Base-by-base conservation (phyloP, 2,797 vertebrate genomes). In the Hyperoplus immaculatus region DNA sequence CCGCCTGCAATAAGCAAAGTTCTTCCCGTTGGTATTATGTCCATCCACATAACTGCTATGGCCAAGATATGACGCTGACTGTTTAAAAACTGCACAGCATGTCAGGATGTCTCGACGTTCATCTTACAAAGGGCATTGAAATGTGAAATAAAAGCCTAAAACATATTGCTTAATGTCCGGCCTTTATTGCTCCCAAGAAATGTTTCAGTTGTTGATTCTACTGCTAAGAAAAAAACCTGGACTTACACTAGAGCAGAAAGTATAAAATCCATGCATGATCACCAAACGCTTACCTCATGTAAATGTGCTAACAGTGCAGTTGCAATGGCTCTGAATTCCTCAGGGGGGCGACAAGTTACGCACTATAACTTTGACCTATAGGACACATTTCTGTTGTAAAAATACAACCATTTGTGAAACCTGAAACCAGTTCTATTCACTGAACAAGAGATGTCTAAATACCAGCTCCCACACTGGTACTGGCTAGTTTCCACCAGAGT, bases 71-170 rank as follows among this genome's bases (percentile, higher is more conserved):
- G 66, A 79, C 75, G 0, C 2, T 18, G 86, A 92, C 89, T 84
- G 87, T 88, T 90, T 64, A 72, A 57, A 72, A 57, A 18, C 72
- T 61, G 67, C 60, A 71, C 71, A 73, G 75, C 75, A 77, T 81
- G 58, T 69, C 61, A 76, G 60, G 66, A 76, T 72, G 53, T 87
- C 71, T 6, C 11, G 60, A 68, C 64, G 41, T 88, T 81, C 65
- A 75, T 78, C 58, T 77, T 47, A 58, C 53, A 76, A 29, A 83
- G 59, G 79, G 87, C 85, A 80, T 77, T 80, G 54, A 89, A 84
- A 87, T 89, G 83, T 90, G 78, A 89, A 94, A 89, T 92, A 92
- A 91, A 91, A 70, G 39, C 74, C 21, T 72, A 55, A 76, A 84
- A 75, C 29, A 61, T 41, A 38, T 29, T 8, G 6, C 7, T 53